These are phyloP conservation scores for Eulemur albifrons DNA, from an alignment of 2,797 vertebrate genomes.

Conservation along the genomic window DNA sequence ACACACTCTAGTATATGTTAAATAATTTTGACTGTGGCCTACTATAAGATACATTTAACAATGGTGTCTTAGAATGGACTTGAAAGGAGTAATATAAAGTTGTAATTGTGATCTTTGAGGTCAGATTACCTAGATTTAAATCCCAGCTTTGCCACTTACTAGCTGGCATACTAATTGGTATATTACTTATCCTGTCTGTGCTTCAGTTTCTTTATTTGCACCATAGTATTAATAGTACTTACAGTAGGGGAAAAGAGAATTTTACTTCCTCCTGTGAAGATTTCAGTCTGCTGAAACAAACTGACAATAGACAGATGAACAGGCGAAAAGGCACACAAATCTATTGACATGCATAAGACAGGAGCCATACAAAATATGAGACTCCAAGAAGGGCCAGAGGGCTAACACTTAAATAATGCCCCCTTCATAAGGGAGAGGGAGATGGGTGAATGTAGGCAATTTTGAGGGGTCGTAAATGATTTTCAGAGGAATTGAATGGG, in stretches of 20 bases:
- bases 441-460: neutral
- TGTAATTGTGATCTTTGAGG: neutral
- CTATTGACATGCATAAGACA: neutral
- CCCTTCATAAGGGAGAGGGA: neutral
- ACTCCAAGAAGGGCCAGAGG: neutral
- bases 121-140: neutral
- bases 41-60: neutral
- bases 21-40: neutral
- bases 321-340: neutral
- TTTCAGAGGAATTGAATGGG: neutral
- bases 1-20: constrained; percentile 31
- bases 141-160: neutral
- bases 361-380: neutral
- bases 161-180: neutral
- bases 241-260: neutral
- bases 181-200: neutral
- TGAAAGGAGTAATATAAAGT: neutral
- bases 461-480: neutral
- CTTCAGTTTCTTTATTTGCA: neutral
- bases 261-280: neutral
- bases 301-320: neutral
- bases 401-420: neutral
- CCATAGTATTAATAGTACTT: neutral
- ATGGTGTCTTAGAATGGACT: neutral
- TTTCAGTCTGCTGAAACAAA: neutral